A percentile compares a stretch with the other conserved stretches of the same genome.
Evolutionary conservation across 2,888 invertebrate genomes (phyloP).

Genomic region (Thelaira solivaga): DNA sequence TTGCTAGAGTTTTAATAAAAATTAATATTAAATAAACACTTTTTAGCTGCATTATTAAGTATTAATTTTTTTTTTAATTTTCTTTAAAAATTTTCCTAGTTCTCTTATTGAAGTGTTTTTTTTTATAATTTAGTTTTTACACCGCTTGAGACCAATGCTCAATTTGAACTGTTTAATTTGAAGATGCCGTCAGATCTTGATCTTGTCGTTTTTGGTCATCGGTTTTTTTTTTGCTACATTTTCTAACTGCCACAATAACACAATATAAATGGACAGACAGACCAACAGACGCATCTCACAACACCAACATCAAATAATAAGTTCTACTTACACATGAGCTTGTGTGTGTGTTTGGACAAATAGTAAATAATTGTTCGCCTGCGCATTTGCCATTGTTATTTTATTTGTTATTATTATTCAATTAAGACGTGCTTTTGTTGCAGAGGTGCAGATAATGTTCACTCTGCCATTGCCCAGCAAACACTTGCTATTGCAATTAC

Average conservation of each 20-base stretch:
- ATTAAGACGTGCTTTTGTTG: conserved; percentile 70
- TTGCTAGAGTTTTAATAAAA: background rate
- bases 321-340: too few relatives aligned
- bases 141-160: conserved; percentile 51
- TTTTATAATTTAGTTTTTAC: background rate
- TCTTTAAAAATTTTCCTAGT: background rate
- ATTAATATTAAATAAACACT: background rate
- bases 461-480: too few relatives aligned
- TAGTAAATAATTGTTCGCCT: conserved; percentile 63
- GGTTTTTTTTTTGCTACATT: conserved; percentile 37
- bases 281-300: background rate
- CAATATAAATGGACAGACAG: conserved; percentile 13
- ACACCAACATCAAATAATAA: conserved; percentile 16
- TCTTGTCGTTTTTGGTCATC: conserved; percentile 66
- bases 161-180: conserved; percentile 59
- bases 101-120: background rate
- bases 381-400: conserved; percentile 69
- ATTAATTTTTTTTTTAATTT: background rate
- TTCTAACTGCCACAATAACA: conserved; percentile 45
- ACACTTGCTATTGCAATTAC: too few relatives aligned
- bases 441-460: conserved; percentile 71
- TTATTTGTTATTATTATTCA: conserved; percentile 62
- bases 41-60: background rate
- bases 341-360: too few relatives aligned
- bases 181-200: conserved; percentile 60